Conservation (phyloP, 2,888 invertebrate species). For the Gymnoscelis rufifasciata region DNA sequence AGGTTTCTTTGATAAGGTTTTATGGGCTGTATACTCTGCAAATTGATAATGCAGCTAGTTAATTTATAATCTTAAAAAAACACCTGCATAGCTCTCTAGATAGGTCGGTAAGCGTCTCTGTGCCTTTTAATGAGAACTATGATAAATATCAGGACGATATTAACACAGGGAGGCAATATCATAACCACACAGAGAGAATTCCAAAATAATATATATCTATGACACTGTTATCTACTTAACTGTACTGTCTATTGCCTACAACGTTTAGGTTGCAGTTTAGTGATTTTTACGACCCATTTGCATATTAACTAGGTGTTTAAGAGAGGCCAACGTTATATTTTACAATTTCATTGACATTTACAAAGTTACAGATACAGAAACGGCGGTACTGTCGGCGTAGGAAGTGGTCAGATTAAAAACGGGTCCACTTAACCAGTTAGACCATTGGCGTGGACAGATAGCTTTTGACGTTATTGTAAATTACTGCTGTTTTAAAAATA, state of each 20-base stretch:
- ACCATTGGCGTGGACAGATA: conserved; percentile 21
- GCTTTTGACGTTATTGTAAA: conserved; percentile 3
- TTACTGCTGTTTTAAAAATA: not conserved
- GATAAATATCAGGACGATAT: no score
- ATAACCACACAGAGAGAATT: no score
- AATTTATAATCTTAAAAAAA: no score
- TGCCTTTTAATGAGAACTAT: no score
- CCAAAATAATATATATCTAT: not conserved
- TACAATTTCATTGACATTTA: conserved; percentile 37
- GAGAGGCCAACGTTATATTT: conserved; percentile 22
- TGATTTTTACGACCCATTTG: conserved; percentile 7
- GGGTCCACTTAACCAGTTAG: conserved; percentile 39
- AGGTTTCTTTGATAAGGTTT: no score
- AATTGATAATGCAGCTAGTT: no score
- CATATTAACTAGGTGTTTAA: conserved; percentile 2
- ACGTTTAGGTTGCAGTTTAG: not conserved
- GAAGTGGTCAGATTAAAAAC: conserved; percentile 40
- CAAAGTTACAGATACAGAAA: conserved; percentile 34
- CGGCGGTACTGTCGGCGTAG: conserved; percentile 31
- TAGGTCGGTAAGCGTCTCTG: no score
- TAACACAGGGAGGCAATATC: no score
- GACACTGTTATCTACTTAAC: no score
- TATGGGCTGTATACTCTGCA: no score
- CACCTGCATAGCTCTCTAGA: no score
- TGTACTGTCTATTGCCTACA: no score